Conservation (phyloP, 2,113 vertebrate species). For the Grammomys surdaster region DNA sequence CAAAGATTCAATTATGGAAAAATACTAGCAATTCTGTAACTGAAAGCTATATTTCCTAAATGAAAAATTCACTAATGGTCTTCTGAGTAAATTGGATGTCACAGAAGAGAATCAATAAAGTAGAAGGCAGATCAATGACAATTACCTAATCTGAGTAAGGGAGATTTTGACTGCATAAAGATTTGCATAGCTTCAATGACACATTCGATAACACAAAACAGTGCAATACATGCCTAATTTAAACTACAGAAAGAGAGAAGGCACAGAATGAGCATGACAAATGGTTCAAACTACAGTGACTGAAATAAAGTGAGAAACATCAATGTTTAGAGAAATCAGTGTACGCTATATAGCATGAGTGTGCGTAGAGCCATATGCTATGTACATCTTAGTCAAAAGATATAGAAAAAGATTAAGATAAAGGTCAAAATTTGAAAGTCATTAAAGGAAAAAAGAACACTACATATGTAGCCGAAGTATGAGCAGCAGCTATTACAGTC, state of each 20-base stretch:
- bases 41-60: slow-evolving; percentile 23
- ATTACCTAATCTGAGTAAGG: not conserved
- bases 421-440: not conserved
- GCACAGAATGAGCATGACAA: not conserved
- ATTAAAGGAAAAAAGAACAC: not conserved
- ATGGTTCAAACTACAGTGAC: not conserved
- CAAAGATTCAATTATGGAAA: not conserved
- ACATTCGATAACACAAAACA: not conserved
- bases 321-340: not conserved
- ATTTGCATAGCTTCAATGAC: not conserved
- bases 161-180: not conserved
- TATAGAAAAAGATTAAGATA: not conserved
- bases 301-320: not conserved
- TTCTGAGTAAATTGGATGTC: not conserved
- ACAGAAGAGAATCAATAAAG: not conserved
- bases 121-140: slow-evolving; percentile 12
- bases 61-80: not conserved
- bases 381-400: not conserved
- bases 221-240: not conserved
- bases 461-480: not conserved
- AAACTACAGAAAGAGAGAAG: not conserved
- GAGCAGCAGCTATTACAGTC: not conserved
- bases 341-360: not conserved
- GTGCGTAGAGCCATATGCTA: not conserved
- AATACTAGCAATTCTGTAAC: slow-evolving; percentile 18